Evolutionary conservation across 1,140 invertebrate species (phyloP), one percentile per base, ranked within the genome.

Genomic region (Heliconius hermathena): DNA sequence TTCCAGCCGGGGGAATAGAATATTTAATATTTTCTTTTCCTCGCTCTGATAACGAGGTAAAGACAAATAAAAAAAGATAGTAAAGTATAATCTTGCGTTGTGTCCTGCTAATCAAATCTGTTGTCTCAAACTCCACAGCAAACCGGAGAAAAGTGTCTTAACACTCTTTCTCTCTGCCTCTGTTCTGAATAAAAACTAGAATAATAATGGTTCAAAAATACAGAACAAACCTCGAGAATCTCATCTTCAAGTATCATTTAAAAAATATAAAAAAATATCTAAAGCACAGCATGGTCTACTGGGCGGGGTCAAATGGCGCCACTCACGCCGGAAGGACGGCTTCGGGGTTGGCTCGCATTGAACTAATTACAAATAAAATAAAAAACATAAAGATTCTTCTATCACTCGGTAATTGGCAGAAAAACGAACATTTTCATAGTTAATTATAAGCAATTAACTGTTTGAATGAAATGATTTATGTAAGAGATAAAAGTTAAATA

Each of bases 291-390:
- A 66, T 29, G 60, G 60, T 66, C 26, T 66, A 29, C 26, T 66
- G 60, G 60, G 60, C 60, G 60, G 26, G 60, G 60, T 66, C 60
- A 26, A n/a, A 66, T 66, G 60, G 60, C 60, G 60, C 60, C 60
- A n/a, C 60, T 66, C 60, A 13, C 60, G 60, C 22, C 60, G 60
- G 60, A 66, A 66, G 13, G 22, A 66, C 60, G 26, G 22, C 60
- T 16, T 22, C n/a, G 60, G 57, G 57, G 57, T 60, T 60, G 57
- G 22, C 60, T 29, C 60, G 11, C 22, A 66, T 16, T 66, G 26
- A 16, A 66, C 60, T 66, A 66, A 66, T 66, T 66, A 66, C 22
- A 26, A 66, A 26, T 26, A 66, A 66, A 52, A 52, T 20, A 52
- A 52, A 66, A 66, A 66, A 26, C 26, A 26, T 66, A 29, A 66